phyloP scores from a whole-genome alignment of 2,797 vertebrate genomes.

The Chelonia mydas region DNA sequence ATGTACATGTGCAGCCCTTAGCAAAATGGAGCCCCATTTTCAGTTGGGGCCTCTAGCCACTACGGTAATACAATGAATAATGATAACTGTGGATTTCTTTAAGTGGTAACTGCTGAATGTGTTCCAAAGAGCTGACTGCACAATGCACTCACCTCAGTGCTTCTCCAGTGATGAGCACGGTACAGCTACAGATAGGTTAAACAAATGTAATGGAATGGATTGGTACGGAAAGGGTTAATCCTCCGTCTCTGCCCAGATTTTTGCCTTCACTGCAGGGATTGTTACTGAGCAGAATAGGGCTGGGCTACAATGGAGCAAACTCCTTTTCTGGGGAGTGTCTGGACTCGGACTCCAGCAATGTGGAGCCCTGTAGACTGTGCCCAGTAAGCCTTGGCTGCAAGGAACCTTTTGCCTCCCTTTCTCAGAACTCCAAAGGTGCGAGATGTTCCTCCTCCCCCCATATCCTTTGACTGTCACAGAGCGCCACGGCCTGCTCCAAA shows the following conservation, averaged over 20 bases:
- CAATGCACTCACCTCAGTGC: too few relatives aligned
- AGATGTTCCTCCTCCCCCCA: background rate
- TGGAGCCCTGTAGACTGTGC: background rate
- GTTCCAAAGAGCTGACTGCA: background rate
- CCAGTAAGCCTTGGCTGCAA: background rate
- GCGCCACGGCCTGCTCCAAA: too few relatives aligned
- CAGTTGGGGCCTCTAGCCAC: background rate
- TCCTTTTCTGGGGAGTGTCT: background rate
- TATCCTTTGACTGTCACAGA: background rate
- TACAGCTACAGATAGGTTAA: background rate
- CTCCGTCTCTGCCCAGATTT: background rate
- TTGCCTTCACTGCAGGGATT: background rate
- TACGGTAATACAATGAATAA: too few relatives aligned
- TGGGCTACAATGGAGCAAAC: background rate
- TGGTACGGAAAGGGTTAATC: background rate
- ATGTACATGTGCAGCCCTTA: rapidly evolving
- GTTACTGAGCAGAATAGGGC: background rate
- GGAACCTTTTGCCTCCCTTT: background rate
- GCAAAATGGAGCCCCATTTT: rapidly evolving
- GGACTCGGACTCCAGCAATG: background rate
- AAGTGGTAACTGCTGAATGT: too few relatives aligned
- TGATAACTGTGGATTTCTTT: background rate
- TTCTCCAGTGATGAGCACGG: background rate
- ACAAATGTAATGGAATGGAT: background rate
- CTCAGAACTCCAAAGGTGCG: background rate